These are phyloP conservation scores for Tapirus indicus DNA, from an alignment of 2,797 vertebrate genomes.

Conservation along the genomic window DNA sequence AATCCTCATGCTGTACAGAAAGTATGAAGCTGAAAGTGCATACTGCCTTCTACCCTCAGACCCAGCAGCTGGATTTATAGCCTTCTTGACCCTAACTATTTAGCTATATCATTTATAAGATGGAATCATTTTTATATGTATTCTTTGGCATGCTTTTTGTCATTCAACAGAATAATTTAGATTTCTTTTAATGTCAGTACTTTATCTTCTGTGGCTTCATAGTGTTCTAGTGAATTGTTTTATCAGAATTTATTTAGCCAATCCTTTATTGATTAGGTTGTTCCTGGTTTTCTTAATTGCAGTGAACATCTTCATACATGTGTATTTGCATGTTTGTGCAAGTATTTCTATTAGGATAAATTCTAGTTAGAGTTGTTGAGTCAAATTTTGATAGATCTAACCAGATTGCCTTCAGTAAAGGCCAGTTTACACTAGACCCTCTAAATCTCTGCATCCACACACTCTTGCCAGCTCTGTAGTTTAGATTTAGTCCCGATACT, in stretches of 20 bases:
- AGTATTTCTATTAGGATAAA: constrained; percentile 30
- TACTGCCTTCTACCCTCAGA: background rate
- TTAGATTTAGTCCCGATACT: background rate
- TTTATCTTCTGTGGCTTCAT: constrained; percentile 14
- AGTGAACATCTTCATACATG: background rate
- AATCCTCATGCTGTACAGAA: background rate
- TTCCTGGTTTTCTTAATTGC: background rate
- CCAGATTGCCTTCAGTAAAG: background rate
- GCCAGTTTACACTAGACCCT: background rate
- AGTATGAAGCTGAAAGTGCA: background rate
- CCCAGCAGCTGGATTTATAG: background rate
- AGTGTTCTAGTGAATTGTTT: background rate
- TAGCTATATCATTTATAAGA: background rate
- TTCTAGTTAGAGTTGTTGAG: constrained; percentile 12
- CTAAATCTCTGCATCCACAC: background rate
- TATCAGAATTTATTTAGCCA: constrained; percentile 33
- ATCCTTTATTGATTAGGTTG: background rate
- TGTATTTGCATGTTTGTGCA: background rate
- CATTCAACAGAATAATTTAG: background rate
- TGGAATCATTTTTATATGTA: background rate
- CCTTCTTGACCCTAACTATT: background rate
- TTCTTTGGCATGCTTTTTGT: constrained; percentile 34
- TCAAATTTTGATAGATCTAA: constrained; percentile 16
- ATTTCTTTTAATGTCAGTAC: background rate
- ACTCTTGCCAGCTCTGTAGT: background rate